These are phyloP conservation scores for Eulacestoma nigropectus DNA, from an alignment of 2,113 vertebrate species.

Conservation along the genomic window DNA sequence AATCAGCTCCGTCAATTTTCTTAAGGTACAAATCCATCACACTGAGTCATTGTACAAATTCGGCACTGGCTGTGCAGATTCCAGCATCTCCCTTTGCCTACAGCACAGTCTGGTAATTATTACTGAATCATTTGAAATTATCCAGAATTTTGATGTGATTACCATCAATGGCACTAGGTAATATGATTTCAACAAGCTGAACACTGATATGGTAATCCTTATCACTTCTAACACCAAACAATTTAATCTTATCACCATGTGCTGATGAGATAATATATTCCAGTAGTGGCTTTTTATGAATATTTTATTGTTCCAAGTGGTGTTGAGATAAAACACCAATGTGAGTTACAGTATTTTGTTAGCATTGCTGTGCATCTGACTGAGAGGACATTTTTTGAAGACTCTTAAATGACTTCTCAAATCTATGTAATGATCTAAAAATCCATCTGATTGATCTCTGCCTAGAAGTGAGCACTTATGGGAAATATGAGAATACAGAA, in stretches of 20 bases:
- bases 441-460: background rate
- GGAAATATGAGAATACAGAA: background rate
- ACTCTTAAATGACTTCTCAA: background rate
- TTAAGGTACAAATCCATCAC: background rate
- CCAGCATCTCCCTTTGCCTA: background rate
- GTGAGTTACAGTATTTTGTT: background rate
- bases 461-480: background rate
- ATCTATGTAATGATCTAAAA: background rate
- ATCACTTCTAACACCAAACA: background rate
- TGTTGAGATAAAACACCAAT: background rate
- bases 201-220: constrained; percentile 1
- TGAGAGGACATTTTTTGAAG: background rate
- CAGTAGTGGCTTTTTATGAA: background rate
- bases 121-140: constrained; percentile 24
- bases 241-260: constrained; percentile 17
- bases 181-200: background rate
- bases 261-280: constrained; percentile 39
- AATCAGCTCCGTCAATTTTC: background rate
- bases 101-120: background rate
- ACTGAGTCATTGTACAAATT: background rate
- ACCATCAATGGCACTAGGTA: background rate
- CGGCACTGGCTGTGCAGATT: background rate
- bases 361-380: background rate
- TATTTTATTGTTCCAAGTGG: background rate
- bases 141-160: constrained; percentile 4